Evolutionary conservation across 2,797 vertebrate species (phyloP), one percentile per base, ranked within the genome.

Genomic region (Heteromormyrus szaboi): DNA sequence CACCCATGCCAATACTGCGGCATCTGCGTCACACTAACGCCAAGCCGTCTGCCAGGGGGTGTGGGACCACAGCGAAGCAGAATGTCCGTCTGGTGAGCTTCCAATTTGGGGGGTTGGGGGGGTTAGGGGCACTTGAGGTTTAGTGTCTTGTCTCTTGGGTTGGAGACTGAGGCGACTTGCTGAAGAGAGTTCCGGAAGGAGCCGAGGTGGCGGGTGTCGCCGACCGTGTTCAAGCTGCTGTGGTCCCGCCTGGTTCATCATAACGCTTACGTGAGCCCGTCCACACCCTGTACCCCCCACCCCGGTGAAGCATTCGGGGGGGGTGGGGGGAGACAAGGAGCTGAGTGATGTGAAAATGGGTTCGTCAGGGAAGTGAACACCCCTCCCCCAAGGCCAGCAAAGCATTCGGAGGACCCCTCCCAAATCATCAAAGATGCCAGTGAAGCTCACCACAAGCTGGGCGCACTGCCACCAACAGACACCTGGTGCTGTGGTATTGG

Each of bases 1-100:
- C 93, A 92, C 92, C 88, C 89, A 89, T 90, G 92, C 91, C 93
- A 94, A 92, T 95, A 94, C 94, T 93, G 93, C 90, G 90, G 85
- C 50, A 86, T 95, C 93, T 92, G 92, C 65, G 65, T 95, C 94
- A 93, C 91, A 87, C 90, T 44, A 19, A 7, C 37, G 72, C 5
- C 72, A 87, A 48, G 85, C 88, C 29, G 90, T 94, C 95, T 92
- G 91, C 93, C 91, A 93, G 93, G 94, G 94, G 94, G 91, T 92
- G 91, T 91, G 91, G 90, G 91, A 94, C 92, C 94, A 92, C 91
- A 92, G 90, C 90, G 88, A 89, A 88, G 92, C 91, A 91, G 88
- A 87, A 86, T 89, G 87, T 81, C 88, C 79, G 4, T 81, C 76
- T 50, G 65, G 41, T 22, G 59, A 33, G 53, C 44, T 25, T 33